These are phyloP conservation scores for Synodontis membranacea DNA, from an alignment of 2,113 vertebrate species.

Conservation along the genomic window DNA sequence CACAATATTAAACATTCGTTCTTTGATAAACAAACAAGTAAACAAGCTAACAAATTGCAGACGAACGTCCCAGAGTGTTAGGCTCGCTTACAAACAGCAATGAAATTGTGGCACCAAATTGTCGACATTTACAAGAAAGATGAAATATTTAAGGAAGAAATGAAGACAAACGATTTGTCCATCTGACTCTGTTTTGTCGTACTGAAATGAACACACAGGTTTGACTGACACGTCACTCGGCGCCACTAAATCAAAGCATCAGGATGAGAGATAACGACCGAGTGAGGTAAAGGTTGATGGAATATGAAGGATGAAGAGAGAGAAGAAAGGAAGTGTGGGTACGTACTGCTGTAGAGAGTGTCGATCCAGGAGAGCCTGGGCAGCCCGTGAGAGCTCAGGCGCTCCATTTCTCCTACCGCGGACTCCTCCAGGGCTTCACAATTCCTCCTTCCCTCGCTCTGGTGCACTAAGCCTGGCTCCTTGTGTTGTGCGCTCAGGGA, in stretches of 20 bases:
- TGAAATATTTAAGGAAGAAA: neutral
- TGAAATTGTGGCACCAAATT: neutral
- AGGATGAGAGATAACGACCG: neutral
- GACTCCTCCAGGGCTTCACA: slow-evolving; percentile 47
- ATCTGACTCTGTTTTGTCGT: too few species aligned
- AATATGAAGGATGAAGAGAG: neutral
- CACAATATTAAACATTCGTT: neutral
- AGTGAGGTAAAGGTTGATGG: too few species aligned
- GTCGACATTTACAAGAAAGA: neutral
- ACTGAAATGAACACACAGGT: neutral
- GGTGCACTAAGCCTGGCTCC: neutral
- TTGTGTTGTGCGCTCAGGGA: neutral
- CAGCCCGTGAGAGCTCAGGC: slow-evolving; percentile 88
- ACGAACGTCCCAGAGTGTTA: neutral
- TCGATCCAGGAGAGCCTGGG: slow-evolving; percentile 97
- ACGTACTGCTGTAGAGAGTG: slow-evolving; percentile 98
- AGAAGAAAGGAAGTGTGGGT: slow-evolving; percentile 34
- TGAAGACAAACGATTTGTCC: neutral
- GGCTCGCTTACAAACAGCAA: neutral
- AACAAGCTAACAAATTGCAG: neutral
- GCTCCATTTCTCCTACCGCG: slow-evolving; percentile 83
- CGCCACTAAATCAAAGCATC: neutral
- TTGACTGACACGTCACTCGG: neutral
- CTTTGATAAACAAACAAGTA: neutral
- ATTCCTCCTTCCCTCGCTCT: slow-evolving; percentile 36